These are phyloP conservation scores for Stercorarius parasiticus DNA, from an alignment of 2,113 vertebrate genomes.

Conservation along the genomic window DNA sequence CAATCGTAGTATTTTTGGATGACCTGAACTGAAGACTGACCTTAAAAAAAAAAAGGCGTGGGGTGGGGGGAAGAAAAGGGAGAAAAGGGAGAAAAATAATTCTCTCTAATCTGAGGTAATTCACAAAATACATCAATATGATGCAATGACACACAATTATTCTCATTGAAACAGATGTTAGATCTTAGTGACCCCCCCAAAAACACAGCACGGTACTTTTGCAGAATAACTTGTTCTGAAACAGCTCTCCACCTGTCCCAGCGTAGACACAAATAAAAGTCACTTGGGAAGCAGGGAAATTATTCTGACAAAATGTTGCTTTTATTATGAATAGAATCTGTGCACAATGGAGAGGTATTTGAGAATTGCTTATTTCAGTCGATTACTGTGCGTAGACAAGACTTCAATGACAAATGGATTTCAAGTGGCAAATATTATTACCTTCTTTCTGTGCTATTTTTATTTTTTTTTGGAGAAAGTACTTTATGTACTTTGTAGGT, in stretches of 20 bases:
- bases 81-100: rapidly evolving
- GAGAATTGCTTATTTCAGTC: constrained; percentile 17
- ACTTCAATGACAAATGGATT: constrained; percentile 34
- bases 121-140: not conserved
- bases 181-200: not conserved
- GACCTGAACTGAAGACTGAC: not conserved
- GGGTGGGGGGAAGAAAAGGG: rapidly evolving
- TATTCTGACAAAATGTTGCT: not conserved
- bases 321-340: not conserved
- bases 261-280: not conserved
- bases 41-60: not conserved
- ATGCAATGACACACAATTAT: not conserved
- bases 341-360: not conserved
- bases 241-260: not conserved
- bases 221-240: not conserved
- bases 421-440: constrained; percentile 44
- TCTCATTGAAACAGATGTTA: not conserved
- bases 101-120: not conserved
- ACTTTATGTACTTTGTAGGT: not conserved
- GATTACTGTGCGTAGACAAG: not conserved
- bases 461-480: not conserved
- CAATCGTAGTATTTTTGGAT: not conserved
- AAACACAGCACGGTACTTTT: not conserved
- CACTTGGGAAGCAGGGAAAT: not conserved
- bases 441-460: not conserved